Percentiles rank a stretch among this genome's conserved stretches.
These are phyloP conservation scores for Drosophila lacicola DNA, from an alignment of 2,888 invertebrate genomes.

Conservation along the genomic window DNA sequence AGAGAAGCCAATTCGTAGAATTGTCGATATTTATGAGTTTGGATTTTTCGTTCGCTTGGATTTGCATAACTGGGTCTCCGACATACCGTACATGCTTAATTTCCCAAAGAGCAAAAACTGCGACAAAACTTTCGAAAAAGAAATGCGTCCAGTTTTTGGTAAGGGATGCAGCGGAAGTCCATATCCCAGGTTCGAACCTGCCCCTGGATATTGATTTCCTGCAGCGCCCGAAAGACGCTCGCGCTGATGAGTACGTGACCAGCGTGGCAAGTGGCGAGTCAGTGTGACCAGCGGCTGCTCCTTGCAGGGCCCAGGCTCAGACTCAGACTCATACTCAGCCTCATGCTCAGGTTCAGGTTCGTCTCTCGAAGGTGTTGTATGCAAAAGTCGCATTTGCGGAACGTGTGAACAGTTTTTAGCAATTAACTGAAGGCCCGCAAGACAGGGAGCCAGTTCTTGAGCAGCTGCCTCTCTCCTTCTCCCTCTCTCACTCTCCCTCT, in stretches of 20 bases:
- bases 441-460: slow-evolving; percentile 45
- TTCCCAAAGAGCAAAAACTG: slow-evolving; percentile 37
- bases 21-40: slow-evolving; percentile 77
- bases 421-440: slow-evolving; percentile 67
- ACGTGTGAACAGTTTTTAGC: slow-evolving; percentile 81
- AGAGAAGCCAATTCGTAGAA: slow-evolving; percentile 67
- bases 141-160: slow-evolving; percentile 23
- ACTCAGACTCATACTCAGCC: slow-evolving; percentile 14
- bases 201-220: slow-evolving; percentile 83
- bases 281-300: slow-evolving; percentile 30
- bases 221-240: slow-evolving; percentile 27
- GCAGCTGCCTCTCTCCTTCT: slow-evolving; percentile 4
- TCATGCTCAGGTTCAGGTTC: not conserved
- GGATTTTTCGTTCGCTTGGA: slow-evolving; percentile 54
- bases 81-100: slow-evolving; percentile 76
- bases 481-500: slow-evolving; percentile 1
- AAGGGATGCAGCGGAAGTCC: slow-evolving; percentile 70
- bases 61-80: slow-evolving; percentile 84
- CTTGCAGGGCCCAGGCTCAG: slow-evolving; percentile 7
- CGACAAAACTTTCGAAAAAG: slow-evolving; percentile 63
- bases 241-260: slow-evolving; percentile 58
- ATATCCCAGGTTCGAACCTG: not conserved
- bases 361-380: slow-evolving; percentile 51
- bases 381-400: slow-evolving; percentile 72
- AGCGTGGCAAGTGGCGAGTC: slow-evolving; percentile 55